Evolutionary conservation across 2,888 invertebrate species (phyloP).

Genomic region (Ornithoptera alexandrae): DNA sequence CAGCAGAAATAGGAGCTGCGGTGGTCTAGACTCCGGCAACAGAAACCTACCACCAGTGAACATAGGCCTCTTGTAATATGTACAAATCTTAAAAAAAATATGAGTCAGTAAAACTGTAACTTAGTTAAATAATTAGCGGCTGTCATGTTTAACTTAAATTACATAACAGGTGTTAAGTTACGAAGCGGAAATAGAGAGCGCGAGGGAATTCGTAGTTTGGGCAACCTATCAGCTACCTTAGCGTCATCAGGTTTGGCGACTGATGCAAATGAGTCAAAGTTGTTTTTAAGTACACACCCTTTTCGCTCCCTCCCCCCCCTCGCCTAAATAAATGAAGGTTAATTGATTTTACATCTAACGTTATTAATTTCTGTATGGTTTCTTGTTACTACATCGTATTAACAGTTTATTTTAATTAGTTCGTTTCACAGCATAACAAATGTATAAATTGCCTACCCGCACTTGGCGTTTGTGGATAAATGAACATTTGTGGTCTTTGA

Average conservation of each 20-base stretch:
- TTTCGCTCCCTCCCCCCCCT: conserved; percentile 35
- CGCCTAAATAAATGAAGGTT: conserved; percentile 53
- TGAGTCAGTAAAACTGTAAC: no score
- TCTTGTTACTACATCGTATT: conserved; percentile 2
- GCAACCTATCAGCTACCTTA: conserved; percentile 2
- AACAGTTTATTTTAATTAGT: no score
- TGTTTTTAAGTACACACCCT: conserved; percentile 43
- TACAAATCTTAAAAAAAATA: no score
- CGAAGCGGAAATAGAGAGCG: neutral
- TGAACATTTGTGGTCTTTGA: no score
- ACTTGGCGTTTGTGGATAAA: no score
- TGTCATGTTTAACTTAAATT: neutral
- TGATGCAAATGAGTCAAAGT: conserved; percentile 21
- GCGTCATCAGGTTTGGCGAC: conserved; percentile 32
- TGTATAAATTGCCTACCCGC: no score
- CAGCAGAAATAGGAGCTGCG: no score
- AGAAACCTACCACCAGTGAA: no score
- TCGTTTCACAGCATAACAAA: no score
- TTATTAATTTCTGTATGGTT: conserved; percentile 50
- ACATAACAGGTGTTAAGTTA: neutral
- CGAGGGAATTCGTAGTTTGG: neutral
- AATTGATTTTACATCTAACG: conserved; percentile 54
- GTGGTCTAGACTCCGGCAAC: no score
- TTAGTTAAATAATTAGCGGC: no score
- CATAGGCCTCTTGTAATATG: no score